Conservation (phyloP, 2,113 vertebrate genomes). For the Hypanus sabinus region DNA sequence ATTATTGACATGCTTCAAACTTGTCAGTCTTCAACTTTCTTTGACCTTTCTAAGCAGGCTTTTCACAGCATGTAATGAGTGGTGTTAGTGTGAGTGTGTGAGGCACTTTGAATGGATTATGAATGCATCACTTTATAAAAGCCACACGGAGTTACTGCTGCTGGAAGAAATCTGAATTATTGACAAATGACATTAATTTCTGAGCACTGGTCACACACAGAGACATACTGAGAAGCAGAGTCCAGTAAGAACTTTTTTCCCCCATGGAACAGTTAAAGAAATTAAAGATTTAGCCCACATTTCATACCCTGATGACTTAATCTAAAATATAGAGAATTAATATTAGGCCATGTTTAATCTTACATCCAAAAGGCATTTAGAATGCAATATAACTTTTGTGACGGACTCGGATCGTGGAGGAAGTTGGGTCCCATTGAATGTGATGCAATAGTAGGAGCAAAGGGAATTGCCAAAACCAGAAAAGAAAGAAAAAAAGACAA, state of each 20-base stretch:
- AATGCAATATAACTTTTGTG: not conserved
- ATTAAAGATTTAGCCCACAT: not conserved
- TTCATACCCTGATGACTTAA: not conserved
- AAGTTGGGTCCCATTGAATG: not conserved
- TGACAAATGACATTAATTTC: not conserved
- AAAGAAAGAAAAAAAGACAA: not conserved
- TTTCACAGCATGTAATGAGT: not conserved
- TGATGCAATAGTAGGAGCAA: not conserved
- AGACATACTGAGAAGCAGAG: not conserved
- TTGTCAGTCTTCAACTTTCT: constrained; percentile 10
- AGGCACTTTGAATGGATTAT: not conserved
- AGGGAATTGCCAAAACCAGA: not conserved
- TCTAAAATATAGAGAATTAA: not conserved
- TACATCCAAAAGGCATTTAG: not conserved
- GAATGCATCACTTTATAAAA: not conserved
- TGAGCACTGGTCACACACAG: too few species aligned
- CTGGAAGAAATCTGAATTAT: not conserved
- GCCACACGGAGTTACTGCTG: not conserved
- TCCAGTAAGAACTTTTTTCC: not conserved
- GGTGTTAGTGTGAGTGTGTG: not conserved
- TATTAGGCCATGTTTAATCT: not conserved
- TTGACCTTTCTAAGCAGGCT: not conserved
- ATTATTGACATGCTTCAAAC: not conserved
- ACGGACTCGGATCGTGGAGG: too few species aligned
- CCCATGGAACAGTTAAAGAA: not conserved